Conservation (phyloP, 92 coral and sea anemone genomes). For the Paragorgia papillata region DNA sequence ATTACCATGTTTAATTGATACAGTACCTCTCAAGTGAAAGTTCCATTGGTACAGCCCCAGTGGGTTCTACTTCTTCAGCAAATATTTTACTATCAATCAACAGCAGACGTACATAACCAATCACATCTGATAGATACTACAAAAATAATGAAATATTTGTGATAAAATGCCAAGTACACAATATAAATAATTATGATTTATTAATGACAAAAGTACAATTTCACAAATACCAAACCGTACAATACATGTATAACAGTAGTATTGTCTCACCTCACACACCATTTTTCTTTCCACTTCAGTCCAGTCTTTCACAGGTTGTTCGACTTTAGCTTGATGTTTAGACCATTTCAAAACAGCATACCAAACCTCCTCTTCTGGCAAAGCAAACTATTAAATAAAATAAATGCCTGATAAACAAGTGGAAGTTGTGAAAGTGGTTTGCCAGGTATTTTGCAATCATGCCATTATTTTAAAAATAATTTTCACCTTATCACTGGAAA, state of each 20-base stretch:
- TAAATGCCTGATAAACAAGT: background rate
- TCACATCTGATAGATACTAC: conserved; percentile 81
- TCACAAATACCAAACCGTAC: too few relatives aligned
- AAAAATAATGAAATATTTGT: background rate
- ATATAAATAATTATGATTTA: background rate
- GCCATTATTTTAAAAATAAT: too few relatives aligned
- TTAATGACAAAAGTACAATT: background rate
- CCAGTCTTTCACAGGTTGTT: conserved; percentile 80
- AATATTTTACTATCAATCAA: conserved; percentile 91
- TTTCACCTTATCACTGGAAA: conserved; percentile 97
- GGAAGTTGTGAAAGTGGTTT: background rate
- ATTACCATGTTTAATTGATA: too few relatives aligned
- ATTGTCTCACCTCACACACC: conserved; percentile 69
- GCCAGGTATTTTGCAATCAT: too few relatives aligned
- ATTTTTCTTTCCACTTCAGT: conserved; percentile 70
- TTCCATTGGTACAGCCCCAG: conserved; percentile 98
- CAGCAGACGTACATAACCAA: conserved; percentile 84
- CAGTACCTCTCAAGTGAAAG: conserved; percentile 95
- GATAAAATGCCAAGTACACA: background rate
- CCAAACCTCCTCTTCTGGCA: conserved; percentile 97
- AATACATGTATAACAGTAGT: background rate
- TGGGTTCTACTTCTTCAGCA: conserved; percentile 97
- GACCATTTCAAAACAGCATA: conserved; percentile 88
- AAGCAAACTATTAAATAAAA: conserved; percentile 87
- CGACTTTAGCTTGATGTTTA: conserved; percentile 67